Evolutionary conservation across 2,888 invertebrate species (phyloP).

Genomic region (Rhimphoctona megacephalus): DNA sequence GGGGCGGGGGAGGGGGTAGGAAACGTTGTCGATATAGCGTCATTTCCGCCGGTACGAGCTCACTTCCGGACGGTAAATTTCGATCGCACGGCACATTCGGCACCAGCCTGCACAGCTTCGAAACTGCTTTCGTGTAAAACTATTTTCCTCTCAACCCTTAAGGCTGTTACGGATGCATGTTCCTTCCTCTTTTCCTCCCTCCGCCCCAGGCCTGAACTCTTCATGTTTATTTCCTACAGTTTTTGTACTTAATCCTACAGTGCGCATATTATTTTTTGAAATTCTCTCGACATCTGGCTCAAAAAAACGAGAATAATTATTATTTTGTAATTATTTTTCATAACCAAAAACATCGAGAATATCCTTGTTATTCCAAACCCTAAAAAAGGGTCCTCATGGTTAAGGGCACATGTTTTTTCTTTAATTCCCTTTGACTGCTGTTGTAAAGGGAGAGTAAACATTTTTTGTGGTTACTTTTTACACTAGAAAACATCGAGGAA

Average conservation of each 20-base stretch:
- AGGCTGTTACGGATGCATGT: conserved; percentile 13
- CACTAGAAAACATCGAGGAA: background rate
- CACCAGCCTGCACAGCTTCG: conserved; percentile 64
- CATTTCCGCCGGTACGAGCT: conserved; percentile 74
- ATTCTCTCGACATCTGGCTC: background rate
- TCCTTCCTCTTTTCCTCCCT: background rate
- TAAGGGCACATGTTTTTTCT: background rate
- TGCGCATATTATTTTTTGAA: background rate
- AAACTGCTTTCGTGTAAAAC: conserved; percentile 59
- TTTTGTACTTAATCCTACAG: background rate
- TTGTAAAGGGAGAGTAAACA: background rate
- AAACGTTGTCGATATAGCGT: conserved; percentile 70
- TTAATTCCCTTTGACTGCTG: background rate
- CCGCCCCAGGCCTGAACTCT: background rate
- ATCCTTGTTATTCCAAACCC: background rate
- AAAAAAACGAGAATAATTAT: background rate
- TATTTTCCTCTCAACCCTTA: conserved; percentile 54
- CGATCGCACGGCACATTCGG: conserved; percentile 70
- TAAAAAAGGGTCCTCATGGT: background rate
- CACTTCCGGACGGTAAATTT: conserved; percentile 75
- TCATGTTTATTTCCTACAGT: conserved; percentile 6
- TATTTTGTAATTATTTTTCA: background rate
- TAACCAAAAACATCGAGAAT: background rate
- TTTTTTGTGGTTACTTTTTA: background rate
- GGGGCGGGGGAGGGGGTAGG: conserved; percentile 49